Percentiles rank a stretch among this genome's conserved stretches.
These are phyloP conservation scores for Ceraclea dissimilis DNA, from an alignment of 2,888 invertebrate genomes.

Conservation along the genomic window DNA sequence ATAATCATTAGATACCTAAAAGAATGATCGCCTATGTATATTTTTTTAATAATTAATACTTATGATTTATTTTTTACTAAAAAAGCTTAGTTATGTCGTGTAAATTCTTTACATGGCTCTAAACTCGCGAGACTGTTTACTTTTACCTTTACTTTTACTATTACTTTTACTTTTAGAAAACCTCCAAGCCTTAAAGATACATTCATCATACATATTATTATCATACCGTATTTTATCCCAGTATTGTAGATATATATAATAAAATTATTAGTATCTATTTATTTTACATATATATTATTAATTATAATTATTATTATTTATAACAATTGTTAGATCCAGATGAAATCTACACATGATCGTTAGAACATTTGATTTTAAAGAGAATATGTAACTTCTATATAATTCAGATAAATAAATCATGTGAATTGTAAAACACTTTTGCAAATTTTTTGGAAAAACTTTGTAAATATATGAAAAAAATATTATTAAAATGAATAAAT, in stretches of 20 bases:
- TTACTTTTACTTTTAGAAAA: too few species aligned
- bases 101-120: conserved; percentile 22
- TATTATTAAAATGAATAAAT: too few species aligned
- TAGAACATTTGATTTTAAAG: too few species aligned
- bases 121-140: conserved; percentile 5
- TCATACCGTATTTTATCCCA: background rate
- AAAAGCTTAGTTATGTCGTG: conserved; percentile 20
- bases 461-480: too few species aligned
- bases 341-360: conserved; percentile 8
- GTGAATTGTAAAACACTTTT: too few species aligned
- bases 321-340: conserved; percentile 5
- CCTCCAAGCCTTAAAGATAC: background rate
- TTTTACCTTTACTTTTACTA: conserved; percentile 7
- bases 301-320: background rate
- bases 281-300: background rate
- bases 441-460: too few species aligned
- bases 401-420: too few species aligned
- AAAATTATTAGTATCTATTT: conserved; percentile 8
- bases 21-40: background rate
- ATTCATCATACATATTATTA: background rate
- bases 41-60: conserved; percentile 10
- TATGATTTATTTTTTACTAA: conserved; percentile 21
- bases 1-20: background rate
- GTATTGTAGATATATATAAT: background rate
- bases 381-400: background rate